A percentile compares a stretch with the other conserved stretches of the same genome.
Evolutionary conservation across 2,113 vertebrate genomes (phyloP).

Genomic region (Bucco capensis): DNA sequence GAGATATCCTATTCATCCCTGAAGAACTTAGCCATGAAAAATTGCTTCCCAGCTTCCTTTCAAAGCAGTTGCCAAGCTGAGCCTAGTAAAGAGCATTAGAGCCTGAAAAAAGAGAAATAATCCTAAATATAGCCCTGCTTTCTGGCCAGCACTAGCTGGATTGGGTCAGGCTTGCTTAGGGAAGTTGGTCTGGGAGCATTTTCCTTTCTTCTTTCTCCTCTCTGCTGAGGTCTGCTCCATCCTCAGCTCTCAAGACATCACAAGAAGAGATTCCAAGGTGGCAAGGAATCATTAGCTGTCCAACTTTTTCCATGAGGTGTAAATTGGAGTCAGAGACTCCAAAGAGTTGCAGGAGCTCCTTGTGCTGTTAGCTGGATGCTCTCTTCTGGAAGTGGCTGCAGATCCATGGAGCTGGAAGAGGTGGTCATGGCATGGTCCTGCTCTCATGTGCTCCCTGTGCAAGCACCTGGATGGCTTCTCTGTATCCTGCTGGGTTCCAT

Average conservation of each 20-base stretch:
- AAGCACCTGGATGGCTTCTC: neutral
- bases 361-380: neutral
- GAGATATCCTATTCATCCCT: too few relatives aligned
- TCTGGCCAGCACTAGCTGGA: neutral
- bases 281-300: conserved; percentile 49
- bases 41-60: neutral
- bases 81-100: neutral
- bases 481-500: accelerated
- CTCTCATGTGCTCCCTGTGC: accelerated
- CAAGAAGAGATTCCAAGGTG: conserved; percentile 22
- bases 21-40: neutral
- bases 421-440: neutral
- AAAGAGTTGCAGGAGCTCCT: neutral
- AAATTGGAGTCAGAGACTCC: conserved; percentile 43
- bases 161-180: neutral
- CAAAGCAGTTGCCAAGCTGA: neutral
- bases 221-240: conserved; percentile 5
- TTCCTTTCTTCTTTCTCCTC: conserved; percentile 38
- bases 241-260: conserved; percentile 49
- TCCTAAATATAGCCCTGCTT: neutral
- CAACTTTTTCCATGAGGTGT: conserved; percentile 38
- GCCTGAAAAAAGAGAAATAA: neutral
- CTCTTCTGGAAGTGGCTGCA: neutral
- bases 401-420: neutral
- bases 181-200: neutral